A percentile compares a stretch with the other conserved stretches of the same genome.
Conservation (phyloP, 1,140 invertebrate species). For the Apis dorsata region DNA sequence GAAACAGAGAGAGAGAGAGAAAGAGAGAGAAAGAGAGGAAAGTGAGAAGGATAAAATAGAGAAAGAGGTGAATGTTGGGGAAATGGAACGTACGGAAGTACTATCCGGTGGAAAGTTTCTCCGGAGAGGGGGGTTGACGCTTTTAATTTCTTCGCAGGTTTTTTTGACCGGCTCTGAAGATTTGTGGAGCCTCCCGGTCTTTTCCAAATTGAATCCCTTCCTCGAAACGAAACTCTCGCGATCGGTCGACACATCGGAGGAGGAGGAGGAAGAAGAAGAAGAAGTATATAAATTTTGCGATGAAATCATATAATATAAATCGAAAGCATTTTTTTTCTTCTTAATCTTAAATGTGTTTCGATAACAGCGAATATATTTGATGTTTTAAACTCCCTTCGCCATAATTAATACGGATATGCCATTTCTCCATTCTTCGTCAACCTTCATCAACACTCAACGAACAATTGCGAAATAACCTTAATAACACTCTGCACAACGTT, state of each 20-base stretch:
- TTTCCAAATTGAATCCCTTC: slow-evolving; percentile 5
- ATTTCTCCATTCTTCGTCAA: too few species aligned
- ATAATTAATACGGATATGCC: too few species aligned
- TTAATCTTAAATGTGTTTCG: too few species aligned
- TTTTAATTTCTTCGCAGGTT: slow-evolving; percentile 48
- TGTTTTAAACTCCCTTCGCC: too few species aligned
- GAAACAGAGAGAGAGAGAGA: neutral
- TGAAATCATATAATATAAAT: too few species aligned
- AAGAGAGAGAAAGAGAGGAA: neutral
- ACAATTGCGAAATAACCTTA: too few species aligned
- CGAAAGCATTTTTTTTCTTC: too few species aligned
- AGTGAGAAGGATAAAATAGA: neutral
- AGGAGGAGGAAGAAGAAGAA: neutral
- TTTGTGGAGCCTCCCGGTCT: slow-evolving; percentile 27
- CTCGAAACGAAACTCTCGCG: neutral
- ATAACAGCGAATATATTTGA: too few species aligned
- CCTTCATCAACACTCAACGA: too few species aligned
- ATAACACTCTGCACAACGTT: too few species aligned
- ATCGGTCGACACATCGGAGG: neutral
- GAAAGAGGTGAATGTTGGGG: neutral
- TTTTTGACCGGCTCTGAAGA: slow-evolving; percentile 33
- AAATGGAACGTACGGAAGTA: slow-evolving; percentile 36
- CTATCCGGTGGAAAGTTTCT: neutral
- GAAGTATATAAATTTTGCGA: neutral
- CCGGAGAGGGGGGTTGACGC: slow-evolving; percentile 10